Percentiles rank a stretch among this genome's conserved stretches.
These are phyloP conservation scores for Apteryx mantelli DNA, from an alignment of 2,113 vertebrate species.

Conservation along the genomic window DNA sequence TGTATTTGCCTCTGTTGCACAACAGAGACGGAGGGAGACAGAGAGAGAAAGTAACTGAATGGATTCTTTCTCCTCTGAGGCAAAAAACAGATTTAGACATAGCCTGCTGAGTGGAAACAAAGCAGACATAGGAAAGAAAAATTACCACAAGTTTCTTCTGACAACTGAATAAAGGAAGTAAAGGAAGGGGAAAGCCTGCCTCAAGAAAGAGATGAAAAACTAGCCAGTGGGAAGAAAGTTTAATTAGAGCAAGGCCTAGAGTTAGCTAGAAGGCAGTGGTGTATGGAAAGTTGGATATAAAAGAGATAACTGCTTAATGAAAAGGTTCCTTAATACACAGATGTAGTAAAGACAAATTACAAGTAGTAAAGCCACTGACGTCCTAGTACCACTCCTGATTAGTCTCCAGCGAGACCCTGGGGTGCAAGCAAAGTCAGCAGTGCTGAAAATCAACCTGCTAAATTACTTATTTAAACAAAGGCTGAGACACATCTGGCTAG, in stretches of 20 bases:
- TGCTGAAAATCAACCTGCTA: not conserved
- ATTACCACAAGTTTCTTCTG: not conserved
- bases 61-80: not conserved
- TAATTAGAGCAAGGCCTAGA: not conserved
- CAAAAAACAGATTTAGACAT: not conserved
- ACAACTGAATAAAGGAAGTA: not conserved
- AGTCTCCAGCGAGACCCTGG: not conserved
- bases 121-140: not conserved
- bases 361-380: accelerated
- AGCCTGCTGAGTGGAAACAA: not conserved
- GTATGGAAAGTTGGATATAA: not conserved
- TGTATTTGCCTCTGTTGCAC: not conserved
- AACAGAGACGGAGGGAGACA: not conserved
- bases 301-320: not conserved
- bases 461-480: not conserved
- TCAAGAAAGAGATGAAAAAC: not conserved
- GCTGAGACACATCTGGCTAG: not conserved
- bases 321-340: not conserved
- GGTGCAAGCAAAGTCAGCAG: not conserved
- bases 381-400: not conserved
- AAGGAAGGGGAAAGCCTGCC: not conserved
- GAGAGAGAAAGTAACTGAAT: not conserved
- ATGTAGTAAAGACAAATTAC: not conserved
- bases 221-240: not conserved
- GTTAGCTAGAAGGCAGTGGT: not conserved